These are phyloP conservation scores for Rhagium mordax DNA, from an alignment of 2,888 invertebrate species.

Conservation along the genomic window DNA sequence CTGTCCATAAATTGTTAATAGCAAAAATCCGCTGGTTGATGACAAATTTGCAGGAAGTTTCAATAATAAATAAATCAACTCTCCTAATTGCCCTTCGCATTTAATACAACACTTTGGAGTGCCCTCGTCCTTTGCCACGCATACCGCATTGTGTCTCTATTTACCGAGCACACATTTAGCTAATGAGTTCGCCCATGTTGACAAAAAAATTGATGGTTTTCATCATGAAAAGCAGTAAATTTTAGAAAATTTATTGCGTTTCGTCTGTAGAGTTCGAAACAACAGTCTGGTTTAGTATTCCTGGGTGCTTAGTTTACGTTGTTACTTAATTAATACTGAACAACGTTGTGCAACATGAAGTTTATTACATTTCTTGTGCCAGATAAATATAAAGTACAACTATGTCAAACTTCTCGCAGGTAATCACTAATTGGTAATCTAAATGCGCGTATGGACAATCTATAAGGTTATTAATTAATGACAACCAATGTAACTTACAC, in stretches of 20 bases:
- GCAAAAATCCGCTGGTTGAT: slow-evolving; percentile 46
- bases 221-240: not conserved
- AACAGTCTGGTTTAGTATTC: not conserved
- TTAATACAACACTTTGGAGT: slow-evolving; percentile 30
- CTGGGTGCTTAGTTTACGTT: not conserved
- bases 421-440: too few species aligned
- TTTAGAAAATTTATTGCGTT: not conserved
- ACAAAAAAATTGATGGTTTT: not conserved
- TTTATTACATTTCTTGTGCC: not conserved
- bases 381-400: not conserved
- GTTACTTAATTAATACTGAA: not conserved
- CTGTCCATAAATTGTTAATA: slow-evolving; percentile 45
- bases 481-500: too few species aligned
- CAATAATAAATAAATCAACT: slow-evolving; percentile 50
- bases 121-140: slow-evolving; percentile 1
- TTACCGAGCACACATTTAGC: slow-evolving; percentile 1
- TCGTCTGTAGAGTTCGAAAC: not conserved
- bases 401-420: not conserved
- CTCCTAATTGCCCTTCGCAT: slow-evolving; percentile 42
- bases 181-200: slow-evolving; percentile 7
- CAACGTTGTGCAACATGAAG: not conserved
- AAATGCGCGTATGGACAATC: too few species aligned
- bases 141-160: slow-evolving; percentile 7
- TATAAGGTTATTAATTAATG: too few species aligned
- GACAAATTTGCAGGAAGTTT: slow-evolving; percentile 49